Percentiles rank a stretch among this genome's conserved stretches.
These are phyloP conservation scores for Coenonympha glycerion DNA, from an alignment of 2,888 invertebrate species.

Conservation along the genomic window DNA sequence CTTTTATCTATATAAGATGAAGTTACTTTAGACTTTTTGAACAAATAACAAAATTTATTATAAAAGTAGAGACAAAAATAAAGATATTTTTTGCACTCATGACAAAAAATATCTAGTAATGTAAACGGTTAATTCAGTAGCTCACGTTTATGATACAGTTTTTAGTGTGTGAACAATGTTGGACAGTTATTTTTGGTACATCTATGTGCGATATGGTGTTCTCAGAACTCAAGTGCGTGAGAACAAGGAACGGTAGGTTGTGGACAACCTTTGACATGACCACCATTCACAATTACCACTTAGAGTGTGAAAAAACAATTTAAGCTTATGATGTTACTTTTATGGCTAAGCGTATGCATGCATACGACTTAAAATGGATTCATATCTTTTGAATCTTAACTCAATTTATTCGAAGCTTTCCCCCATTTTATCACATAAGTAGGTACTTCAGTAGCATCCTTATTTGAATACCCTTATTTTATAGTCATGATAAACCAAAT, in stretches of 20 bases:
- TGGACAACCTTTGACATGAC: slow-evolving; percentile 56
- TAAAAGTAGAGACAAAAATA: no score
- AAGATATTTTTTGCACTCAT: background rate
- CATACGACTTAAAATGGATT: background rate
- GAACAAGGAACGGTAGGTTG: slow-evolving; percentile 47
- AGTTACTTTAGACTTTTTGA: no score
- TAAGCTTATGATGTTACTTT: slow-evolving; percentile 6
- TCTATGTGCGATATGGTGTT: slow-evolving; percentile 25
- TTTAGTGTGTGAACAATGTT: slow-evolving; percentile 41
- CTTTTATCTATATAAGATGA: no score
- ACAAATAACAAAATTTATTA: no score
- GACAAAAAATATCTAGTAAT: background rate
- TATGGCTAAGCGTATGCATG: background rate
- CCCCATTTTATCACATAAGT: background rate
- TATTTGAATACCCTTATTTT: background rate
- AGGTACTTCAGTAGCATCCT: background rate
- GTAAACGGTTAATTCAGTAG: slow-evolving; percentile 22
- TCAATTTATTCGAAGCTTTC: background rate
- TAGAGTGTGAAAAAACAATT: slow-evolving; percentile 22
- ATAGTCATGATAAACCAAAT: background rate
- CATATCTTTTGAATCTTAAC: background rate
- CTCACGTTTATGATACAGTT: slow-evolving; percentile 37
- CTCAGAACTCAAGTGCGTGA: slow-evolving; percentile 38
- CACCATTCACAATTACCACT: slow-evolving; percentile 38
- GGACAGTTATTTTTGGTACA: slow-evolving; percentile 27